These are phyloP conservation scores for Paelopatides confundens DNA, from an alignment of 53 echinoderm and acorn worm species.

Conservation along the genomic window DNA sequence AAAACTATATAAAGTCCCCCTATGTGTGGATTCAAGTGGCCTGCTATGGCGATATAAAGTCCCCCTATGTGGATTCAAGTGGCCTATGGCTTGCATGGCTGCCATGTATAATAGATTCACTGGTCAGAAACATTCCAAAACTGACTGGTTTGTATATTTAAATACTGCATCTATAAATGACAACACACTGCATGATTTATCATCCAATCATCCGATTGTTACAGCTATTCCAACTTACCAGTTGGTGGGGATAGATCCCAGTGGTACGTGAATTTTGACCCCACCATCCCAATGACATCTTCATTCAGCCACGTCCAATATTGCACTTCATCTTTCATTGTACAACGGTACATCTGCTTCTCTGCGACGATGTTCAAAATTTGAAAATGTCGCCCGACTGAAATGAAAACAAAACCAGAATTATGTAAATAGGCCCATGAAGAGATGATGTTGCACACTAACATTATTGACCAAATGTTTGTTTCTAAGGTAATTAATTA, in stretches of 20 bases:
- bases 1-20: no score
- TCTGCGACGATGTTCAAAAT: constrained; percentile 95
- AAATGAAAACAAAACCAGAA: neutral
- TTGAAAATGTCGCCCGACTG: constrained; percentile 95
- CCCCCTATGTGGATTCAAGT: no score
- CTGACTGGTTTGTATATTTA: no score
- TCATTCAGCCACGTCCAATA: constrained; percentile 99
- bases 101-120: no score
- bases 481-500: neutral
- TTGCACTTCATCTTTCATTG: constrained; percentile 93
- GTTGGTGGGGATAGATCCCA: constrained; percentile 92
- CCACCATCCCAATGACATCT: constrained; percentile 96
- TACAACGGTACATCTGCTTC: constrained; percentile 90
- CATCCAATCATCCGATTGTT: neutral
- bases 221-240: constrained; percentile 63
- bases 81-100: no score
- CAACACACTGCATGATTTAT: no score
- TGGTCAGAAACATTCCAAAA: no score
- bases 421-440: neutral
- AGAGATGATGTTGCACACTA: no score
- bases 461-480: neutral
- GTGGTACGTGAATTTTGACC: constrained; percentile 91
- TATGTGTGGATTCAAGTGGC: no score
- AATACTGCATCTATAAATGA: no score
- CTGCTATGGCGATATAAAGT: no score